Evolutionary conservation across 2,113 vertebrate genomes (phyloP).

Genomic region (rat (Rattus norvegicus)): DNA sequence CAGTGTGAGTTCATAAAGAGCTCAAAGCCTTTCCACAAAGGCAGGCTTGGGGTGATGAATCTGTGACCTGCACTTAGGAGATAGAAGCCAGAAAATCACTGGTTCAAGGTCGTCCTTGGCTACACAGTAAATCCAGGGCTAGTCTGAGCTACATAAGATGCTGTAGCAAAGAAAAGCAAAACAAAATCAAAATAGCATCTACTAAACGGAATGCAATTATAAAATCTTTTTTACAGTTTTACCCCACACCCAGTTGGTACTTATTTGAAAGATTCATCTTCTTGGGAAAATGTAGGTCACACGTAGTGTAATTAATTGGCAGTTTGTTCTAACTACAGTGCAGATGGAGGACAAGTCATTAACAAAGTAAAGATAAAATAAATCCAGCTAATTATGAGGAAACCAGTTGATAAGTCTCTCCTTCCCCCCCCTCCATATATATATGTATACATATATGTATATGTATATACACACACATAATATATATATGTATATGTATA

Average conservation of each 20-base stretch:
- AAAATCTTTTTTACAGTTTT: background rate
- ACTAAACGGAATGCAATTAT: background rate
- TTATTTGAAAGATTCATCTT: conserved; percentile 37
- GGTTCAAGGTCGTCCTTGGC: background rate
- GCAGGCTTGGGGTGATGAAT: background rate
- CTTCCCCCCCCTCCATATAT: too few relatives aligned
- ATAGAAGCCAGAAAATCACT: background rate
- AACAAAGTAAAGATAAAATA: conserved; percentile 27
- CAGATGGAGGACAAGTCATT: conserved; percentile 1
- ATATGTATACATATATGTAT: too few relatives aligned
- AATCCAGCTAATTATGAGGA: background rate
- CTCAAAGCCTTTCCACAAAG: conserved; percentile 4
- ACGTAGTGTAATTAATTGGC: background rate
- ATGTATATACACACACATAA: too few relatives aligned
- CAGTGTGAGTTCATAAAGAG: background rate
- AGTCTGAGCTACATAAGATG: background rate
- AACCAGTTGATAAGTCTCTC: background rate
- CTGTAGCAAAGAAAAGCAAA: background rate
- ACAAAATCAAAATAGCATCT: background rate
- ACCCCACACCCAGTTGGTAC: background rate
- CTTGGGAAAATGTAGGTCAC: background rate
- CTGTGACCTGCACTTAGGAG: background rate
- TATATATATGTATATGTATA: too few relatives aligned
- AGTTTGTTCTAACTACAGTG: conserved; percentile 13
- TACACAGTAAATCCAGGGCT: background rate